phyloP scores from a whole-genome alignment of 2,797 vertebrate species.

The Buphagus erythrorhynchus region DNA sequence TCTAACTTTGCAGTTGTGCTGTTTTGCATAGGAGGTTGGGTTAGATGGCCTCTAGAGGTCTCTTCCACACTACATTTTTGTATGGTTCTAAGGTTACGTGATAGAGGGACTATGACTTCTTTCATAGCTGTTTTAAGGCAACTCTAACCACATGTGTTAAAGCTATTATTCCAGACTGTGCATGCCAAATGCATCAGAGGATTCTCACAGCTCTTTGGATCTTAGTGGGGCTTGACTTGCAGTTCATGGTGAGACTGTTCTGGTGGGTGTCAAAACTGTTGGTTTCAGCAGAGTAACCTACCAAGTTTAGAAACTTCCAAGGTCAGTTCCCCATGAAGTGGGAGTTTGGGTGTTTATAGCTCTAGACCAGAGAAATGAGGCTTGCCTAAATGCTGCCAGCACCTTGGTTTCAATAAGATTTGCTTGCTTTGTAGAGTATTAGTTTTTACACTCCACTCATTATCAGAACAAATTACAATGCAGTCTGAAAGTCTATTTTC shows the following conservation, averaged over 20 bases:
- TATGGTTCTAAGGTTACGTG: background rate
- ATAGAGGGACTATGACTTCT: background rate
- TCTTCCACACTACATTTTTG: background rate
- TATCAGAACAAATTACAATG: background rate
- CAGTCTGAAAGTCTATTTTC: background rate
- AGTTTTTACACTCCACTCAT: background rate
- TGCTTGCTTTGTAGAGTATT: background rate
- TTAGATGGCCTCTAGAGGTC: constrained; percentile 35
- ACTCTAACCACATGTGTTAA: background rate
- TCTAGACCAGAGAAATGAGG: background rate
- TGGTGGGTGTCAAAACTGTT: background rate
- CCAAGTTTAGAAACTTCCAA: background rate
- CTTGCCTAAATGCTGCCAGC: background rate
- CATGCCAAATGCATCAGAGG: background rate
- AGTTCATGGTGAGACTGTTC: background rate
- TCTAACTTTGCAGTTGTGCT: background rate
- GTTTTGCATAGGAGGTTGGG: background rate
- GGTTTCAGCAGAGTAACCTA: background rate
- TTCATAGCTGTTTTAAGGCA: background rate
- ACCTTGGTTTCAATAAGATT: background rate
- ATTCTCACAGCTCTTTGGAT: background rate
- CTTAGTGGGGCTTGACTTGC: background rate
- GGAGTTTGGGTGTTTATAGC: background rate
- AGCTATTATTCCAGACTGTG: background rate
- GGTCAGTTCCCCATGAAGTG: background rate